Evolutionary conservation across 2,113 vertebrate genomes (phyloP).

Genomic region (Pitta sordida): DNA sequence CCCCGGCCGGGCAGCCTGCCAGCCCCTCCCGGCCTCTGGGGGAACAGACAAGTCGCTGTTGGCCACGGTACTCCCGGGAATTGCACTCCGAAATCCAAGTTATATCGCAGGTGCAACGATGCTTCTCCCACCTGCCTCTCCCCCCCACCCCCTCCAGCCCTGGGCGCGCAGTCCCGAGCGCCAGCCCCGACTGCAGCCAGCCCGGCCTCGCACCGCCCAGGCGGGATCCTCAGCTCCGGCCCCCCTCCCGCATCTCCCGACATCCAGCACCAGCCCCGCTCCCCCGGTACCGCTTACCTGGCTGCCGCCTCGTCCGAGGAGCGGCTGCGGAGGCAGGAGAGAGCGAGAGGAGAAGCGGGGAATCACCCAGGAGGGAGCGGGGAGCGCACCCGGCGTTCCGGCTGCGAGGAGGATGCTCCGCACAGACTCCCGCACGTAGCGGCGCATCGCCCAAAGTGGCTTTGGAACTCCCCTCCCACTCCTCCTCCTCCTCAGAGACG

Average conservation of each 20-base stretch:
- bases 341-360: not conserved
- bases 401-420: not conserved
- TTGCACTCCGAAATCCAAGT: not conserved
- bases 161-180: not conserved
- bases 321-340: not conserved
- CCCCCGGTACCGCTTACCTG: not conserved
- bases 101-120: not conserved
- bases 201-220: not conserved
- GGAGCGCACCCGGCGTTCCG: not conserved
- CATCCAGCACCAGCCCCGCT: not conserved
- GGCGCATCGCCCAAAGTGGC: not conserved
- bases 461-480: conserved; percentile 14
- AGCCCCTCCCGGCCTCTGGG: not conserved
- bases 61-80: not conserved
- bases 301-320: not conserved
- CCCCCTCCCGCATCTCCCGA: not conserved
- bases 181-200: not conserved
- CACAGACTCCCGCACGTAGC: not conserved
- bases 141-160: not conserved
- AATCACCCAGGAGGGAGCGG: not conserved
- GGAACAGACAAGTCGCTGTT: not conserved
- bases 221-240: not conserved
- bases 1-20: not conserved
- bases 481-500: not conserved
- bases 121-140: not conserved